Conservation (phyloP, 2,113 vertebrate species). For the Ailuropoda melanoleuca region DNA sequence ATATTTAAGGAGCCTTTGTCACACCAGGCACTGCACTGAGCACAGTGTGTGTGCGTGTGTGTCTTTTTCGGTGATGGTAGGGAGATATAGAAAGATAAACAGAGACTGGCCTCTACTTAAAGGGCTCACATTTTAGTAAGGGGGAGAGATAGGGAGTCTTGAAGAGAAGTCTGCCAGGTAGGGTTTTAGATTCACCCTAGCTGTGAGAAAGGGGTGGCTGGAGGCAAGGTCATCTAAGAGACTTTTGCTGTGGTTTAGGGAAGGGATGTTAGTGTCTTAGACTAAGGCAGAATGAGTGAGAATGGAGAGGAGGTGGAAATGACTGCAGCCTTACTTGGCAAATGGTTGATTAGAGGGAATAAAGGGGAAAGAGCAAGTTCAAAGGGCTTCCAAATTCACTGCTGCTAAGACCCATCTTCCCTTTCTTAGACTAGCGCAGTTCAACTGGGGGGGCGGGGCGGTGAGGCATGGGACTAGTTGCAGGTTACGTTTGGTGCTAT, state of each 20-base stretch:
- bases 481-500: neutral
- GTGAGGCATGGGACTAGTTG: neutral
- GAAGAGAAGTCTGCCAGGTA: neutral
- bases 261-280: neutral
- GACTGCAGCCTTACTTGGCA: neutral
- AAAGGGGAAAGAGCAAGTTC: neutral
- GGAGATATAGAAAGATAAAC: neutral
- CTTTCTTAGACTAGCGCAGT: neutral
- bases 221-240: neutral
- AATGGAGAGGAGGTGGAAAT: neutral
- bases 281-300: neutral
- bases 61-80: neutral
- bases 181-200: neutral
- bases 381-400: neutral
- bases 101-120: neutral
- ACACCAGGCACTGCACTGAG: neutral
- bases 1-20: neutral
- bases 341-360: neutral
- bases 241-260: neutral
- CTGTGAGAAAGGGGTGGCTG: neutral
- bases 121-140: neutral
- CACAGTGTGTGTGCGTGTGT: neutral
- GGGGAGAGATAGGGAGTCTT: neutral
- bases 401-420: neutral
- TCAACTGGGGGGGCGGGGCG: neutral